Base-by-base conservation (phyloP, 2,113 vertebrate genomes). In the Trematomus loennbergii region DNA sequence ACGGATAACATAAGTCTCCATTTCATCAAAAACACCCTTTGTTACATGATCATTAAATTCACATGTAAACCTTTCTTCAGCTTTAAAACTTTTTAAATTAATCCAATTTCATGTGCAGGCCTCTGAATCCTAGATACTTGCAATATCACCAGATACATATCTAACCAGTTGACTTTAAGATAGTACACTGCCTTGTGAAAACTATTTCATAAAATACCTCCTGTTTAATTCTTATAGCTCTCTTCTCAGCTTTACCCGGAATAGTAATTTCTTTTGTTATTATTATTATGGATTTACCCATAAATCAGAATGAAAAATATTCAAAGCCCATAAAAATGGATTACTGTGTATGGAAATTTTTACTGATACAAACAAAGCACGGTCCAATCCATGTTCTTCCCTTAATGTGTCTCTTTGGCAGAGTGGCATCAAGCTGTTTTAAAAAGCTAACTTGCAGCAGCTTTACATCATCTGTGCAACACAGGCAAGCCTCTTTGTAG, bases 381-480 rank as follows among this genome's bases (percentile, higher is more conserved):
- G 45, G 5, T 61, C 55, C 22, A 55, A 6, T 72, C 62, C 4
- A 22, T 71, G 25, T 20, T 40, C 60, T 78, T 59, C 36, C 25
- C 43, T 15, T 72, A 9, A 13, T 55, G 49, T 80, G 61, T 66
- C 22, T 54, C 33, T 72, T 75, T 64, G 55, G 36, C 48, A 53
- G 54, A 12, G 59, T 67, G 69, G 66, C 66, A 73, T 78, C 62
- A 65, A 25, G 52, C 72, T 45, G 62, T 70, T 29, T 29, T 70
- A 16, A 45, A 77, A 72, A 84, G 60, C 53, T 58, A 66, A 83
- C 83, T 93, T 92, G 79, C 89, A 88, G 74, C 74, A 78, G 68
- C 11, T 89, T 93, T 93, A 83, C 92, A 76, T 93, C 92, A 93
- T 91, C 84, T 78, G 52, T 33, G 52, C 84, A 86, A 85, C 79